Percentiles rank a stretch among this genome's conserved stretches.
Evolutionary conservation across 2,888 invertebrate genomes (phyloP).

Genomic region (Pyrrhosoma nymphula): DNA sequence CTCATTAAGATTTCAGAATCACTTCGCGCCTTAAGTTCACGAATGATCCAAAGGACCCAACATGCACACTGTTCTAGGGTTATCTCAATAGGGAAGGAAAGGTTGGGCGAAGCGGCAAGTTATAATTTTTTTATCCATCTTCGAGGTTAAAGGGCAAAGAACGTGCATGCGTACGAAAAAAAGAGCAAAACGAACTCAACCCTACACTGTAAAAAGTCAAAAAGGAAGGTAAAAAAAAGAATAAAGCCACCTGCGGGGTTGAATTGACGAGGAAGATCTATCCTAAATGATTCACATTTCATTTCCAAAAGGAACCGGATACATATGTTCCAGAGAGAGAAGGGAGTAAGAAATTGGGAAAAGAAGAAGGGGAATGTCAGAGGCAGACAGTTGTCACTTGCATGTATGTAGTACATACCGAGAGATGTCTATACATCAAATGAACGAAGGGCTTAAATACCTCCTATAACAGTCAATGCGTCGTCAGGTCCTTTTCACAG

Average conservation of each 20-base stretch:
- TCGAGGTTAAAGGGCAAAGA: too few relatives aligned
- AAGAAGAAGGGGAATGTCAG: background rate
- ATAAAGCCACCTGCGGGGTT: background rate
- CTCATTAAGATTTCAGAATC: constrained; percentile 40
- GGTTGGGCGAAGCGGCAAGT: background rate
- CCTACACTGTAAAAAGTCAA: too few relatives aligned
- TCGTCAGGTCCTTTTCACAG: too few relatives aligned
- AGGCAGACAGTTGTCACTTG: too few relatives aligned
- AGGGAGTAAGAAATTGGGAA: background rate
- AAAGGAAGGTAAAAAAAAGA: background rate
- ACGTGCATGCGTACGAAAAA: too few relatives aligned
- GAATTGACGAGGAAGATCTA: background rate
- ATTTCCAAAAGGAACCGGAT: background rate
- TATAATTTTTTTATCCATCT: background rate
- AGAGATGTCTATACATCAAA: too few relatives aligned
- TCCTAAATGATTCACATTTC: constrained; percentile 65
- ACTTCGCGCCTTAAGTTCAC: background rate
- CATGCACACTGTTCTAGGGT: background rate
- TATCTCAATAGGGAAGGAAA: background rate
- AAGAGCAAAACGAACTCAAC: too few relatives aligned
- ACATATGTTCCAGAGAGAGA: background rate
- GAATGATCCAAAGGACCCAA: background rate
- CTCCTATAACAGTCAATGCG: too few relatives aligned
- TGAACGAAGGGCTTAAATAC: too few relatives aligned
- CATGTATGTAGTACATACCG: too few relatives aligned